A percentile compares a stretch with the other conserved stretches of the same genome.
Evolutionary conservation across 2,888 invertebrate genomes (phyloP).

Genomic region (Patella ulyssiponensis): DNA sequence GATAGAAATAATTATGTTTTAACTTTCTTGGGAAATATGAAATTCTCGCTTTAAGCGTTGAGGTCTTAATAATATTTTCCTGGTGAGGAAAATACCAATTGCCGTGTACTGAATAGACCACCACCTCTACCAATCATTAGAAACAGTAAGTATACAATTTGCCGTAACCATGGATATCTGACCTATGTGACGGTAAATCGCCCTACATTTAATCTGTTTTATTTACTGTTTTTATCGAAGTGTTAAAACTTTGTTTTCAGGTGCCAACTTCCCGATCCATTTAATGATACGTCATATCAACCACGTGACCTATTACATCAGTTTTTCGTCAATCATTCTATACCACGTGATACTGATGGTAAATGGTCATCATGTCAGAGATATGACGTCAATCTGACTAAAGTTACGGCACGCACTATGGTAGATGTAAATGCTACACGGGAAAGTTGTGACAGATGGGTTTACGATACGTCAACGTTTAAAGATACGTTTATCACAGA

Average conservation of each 20-base stretch:
- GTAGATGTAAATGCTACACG: neutral
- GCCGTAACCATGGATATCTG: too few relatives aligned
- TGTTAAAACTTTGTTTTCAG: neutral
- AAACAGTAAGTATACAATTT: too few relatives aligned
- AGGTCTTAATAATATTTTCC: too few relatives aligned
- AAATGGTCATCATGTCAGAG: neutral
- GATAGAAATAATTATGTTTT: too few relatives aligned
- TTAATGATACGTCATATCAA: neutral
- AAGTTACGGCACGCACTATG: neutral
- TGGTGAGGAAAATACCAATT: too few relatives aligned
- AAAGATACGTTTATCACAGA: conserved; percentile 14
- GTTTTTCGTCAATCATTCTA: neutral
- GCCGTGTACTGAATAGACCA: too few relatives aligned
- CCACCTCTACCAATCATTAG: too few relatives aligned
- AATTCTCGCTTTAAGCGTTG: too few relatives aligned
- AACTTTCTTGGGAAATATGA: too few relatives aligned
- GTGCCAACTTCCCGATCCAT: neutral
- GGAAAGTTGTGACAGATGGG: conserved; percentile 3
- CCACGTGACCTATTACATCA: neutral
- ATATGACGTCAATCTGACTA: neutral
- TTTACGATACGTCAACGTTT: conserved; percentile 18
- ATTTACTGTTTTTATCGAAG: too few relatives aligned
- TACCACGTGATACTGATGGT: neutral
- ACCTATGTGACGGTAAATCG: too few relatives aligned
- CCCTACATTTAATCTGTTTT: too few relatives aligned